Conservation (phyloP, 2,113 vertebrate species). For the Clarias gariepinus region DNA sequence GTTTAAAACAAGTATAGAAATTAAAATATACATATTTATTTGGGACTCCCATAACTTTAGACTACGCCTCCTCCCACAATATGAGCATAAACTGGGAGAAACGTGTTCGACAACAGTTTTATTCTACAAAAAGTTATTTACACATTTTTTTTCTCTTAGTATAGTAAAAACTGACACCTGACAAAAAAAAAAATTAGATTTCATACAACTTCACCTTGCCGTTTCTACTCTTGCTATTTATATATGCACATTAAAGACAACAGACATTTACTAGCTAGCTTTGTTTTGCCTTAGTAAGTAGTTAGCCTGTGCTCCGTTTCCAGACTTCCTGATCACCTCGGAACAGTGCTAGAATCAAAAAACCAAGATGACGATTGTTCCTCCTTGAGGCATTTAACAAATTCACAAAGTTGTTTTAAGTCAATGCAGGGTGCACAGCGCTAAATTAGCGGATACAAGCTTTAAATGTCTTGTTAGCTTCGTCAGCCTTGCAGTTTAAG, state of each 20-base stretch:
- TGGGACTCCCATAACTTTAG: neutral
- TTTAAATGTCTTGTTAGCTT: neutral
- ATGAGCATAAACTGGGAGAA: neutral
- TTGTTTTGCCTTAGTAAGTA: neutral
- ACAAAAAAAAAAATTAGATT: neutral
- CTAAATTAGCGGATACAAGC: neutral
- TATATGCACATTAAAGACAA: neutral
- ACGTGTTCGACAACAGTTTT: neutral
- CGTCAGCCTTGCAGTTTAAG: neutral
- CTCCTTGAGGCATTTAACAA: neutral
- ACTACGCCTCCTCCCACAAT: neutral
- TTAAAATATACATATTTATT: neutral
- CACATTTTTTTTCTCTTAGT: neutral
- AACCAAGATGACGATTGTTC: neutral
- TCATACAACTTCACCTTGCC: neutral
- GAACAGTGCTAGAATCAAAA: neutral
- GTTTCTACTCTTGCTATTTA: neutral
- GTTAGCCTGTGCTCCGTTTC: neutral
- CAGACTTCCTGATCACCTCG: too few species aligned
- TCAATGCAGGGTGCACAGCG: neutral
- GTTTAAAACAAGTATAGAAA: neutral
- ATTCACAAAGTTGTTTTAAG: neutral
- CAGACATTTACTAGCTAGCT: neutral
- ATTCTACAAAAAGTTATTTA: neutral
- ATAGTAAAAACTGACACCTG: neutral